Conservation (phyloP, 2,797 vertebrate species). For the Lates japonicus region DNA sequence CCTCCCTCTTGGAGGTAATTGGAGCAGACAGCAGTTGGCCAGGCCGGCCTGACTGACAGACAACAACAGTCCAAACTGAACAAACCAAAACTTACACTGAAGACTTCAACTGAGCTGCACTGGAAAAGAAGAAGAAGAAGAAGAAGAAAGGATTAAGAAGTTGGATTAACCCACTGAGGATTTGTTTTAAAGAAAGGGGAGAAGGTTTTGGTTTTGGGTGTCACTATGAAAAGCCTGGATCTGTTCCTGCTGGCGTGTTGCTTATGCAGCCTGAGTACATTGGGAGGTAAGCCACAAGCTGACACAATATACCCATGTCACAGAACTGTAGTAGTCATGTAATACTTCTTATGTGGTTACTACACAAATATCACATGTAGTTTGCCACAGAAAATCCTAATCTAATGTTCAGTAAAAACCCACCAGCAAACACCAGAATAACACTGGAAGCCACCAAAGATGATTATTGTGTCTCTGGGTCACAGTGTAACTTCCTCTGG, state of each 20-base stretch:
- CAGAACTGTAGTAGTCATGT: not conserved
- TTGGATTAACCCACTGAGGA: not conserved
- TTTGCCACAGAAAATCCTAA: not conserved
- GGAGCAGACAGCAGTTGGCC: constrained; percentile 80
- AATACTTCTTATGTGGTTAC: not conserved
- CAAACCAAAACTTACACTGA: constrained; percentile 31
- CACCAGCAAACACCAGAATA: not conserved
- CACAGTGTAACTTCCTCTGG: not conserved
- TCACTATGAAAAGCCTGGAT: constrained; percentile 76
- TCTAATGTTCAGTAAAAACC: not conserved
- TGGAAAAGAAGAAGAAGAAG: not conserved
- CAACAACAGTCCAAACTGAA: constrained; percentile 77
- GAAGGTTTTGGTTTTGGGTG: constrained; percentile 3
- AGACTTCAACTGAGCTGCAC: not conserved
- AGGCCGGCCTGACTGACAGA: constrained; percentile 77
- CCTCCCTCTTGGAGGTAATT: constrained; percentile 73
- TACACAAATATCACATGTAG: not conserved
- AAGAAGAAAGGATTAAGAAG: not conserved
- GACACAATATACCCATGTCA: constrained; percentile 6
- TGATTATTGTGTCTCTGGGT: not conserved
- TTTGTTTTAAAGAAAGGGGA: constrained; percentile 1
- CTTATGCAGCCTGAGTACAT: constrained; percentile 67
- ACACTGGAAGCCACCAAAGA: not conserved
- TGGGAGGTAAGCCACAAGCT: constrained; percentile 80
- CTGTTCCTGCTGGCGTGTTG: constrained; percentile 76